A percentile compares a stretch with the other conserved stretches of the same genome.
Conservation (phyloP, 2,888 invertebrate genomes). For the Andrena trimmerana region DNA sequence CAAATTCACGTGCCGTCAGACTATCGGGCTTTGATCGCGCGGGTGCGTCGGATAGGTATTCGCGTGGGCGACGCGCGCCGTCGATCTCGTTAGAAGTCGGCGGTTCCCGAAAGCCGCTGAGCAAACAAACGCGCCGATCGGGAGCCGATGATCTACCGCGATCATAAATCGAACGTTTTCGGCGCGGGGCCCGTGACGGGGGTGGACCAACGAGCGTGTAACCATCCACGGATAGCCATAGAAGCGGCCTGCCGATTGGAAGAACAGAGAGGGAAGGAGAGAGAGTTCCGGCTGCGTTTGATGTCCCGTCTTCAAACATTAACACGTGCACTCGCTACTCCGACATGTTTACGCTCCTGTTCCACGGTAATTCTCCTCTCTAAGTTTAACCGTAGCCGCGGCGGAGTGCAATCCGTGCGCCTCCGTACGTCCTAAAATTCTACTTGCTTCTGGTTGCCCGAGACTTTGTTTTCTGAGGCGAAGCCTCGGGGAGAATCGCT, state of each 20-base stretch:
- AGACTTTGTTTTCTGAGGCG: constrained; percentile 28
- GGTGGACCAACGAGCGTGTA: constrained; percentile 48
- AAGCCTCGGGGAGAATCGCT: background rate
- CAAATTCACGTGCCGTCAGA: constrained; percentile 28
- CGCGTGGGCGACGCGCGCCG: background rate
- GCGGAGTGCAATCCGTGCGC: constrained; percentile 64
- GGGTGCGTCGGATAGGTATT: background rate
- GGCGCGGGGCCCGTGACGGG: background rate
- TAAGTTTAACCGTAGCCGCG: constrained; percentile 69
- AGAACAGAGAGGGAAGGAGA: constrained; percentile 29
- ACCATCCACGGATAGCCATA: constrained; percentile 62
- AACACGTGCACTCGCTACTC: constrained; percentile 82
- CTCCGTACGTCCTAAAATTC: constrained; percentile 53
- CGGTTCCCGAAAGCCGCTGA: constrained; percentile 15
- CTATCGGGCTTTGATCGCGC: background rate
- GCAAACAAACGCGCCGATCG: constrained; percentile 49
- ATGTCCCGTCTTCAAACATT: constrained; percentile 83
- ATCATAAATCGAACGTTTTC: constrained; percentile 62
- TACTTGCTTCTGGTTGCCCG: background rate
- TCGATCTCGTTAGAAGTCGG: constrained; percentile 12
- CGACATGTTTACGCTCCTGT: constrained; percentile 82
- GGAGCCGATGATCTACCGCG: constrained; percentile 48
- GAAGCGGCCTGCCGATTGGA: constrained; percentile 54
- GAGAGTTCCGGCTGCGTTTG: constrained; percentile 80
- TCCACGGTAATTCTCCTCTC: constrained; percentile 72